Conservation (phyloP, 2,797 vertebrate genomes). For the Lepilemur ruficaudatus region DNA sequence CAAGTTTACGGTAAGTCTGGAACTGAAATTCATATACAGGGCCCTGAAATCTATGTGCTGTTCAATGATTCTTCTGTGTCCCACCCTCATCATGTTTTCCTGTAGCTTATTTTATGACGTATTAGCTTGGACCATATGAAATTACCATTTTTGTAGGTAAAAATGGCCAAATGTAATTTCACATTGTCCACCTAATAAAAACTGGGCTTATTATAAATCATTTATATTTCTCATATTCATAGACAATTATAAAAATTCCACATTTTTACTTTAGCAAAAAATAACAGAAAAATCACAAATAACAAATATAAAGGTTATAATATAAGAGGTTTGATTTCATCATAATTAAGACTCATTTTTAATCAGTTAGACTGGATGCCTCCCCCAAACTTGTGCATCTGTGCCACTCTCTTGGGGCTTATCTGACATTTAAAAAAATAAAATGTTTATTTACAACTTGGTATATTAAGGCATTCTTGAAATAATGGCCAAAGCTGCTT, state of each 20-base stretch:
- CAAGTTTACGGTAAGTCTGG: not conserved
- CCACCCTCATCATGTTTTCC: not conserved
- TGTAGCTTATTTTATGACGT: not conserved
- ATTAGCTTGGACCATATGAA: not conserved
- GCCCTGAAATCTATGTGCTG: not conserved
- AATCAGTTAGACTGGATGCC: not conserved
- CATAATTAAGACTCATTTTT: not conserved
- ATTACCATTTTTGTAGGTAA: not conserved
- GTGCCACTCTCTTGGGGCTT: not conserved
- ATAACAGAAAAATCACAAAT: not conserved
- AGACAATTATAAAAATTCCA: not conserved
- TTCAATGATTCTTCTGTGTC: not conserved
- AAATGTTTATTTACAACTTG: not conserved
- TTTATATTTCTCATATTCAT: not conserved
- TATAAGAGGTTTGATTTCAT: not conserved
- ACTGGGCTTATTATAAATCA: not conserved
- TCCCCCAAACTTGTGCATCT: not conserved
- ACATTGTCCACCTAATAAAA: not conserved
- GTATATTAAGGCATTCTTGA: not conserved
- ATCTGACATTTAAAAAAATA: not conserved
- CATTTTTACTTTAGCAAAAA: not conserved
- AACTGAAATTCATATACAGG: not conserved
- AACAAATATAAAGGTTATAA: not conserved
- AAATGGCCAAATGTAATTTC: not conserved
- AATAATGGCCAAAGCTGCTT: not conserved